Conservation (phyloP, 2,888 invertebrate genomes). For the Lepidonotus clava region DNA sequence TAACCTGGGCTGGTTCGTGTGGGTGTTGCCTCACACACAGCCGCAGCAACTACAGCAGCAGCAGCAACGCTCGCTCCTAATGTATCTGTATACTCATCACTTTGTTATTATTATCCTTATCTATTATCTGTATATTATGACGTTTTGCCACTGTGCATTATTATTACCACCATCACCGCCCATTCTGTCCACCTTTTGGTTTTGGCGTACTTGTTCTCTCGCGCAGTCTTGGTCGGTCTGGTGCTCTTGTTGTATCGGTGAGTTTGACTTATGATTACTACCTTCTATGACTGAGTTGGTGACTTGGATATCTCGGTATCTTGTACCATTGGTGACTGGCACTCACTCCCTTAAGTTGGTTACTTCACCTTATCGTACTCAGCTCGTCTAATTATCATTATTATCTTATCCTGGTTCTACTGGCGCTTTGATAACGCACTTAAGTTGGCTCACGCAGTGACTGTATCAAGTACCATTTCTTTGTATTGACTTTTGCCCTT, state of each 20-base stretch:
- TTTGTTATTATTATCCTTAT: not conserved
- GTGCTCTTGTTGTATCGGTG: slow-evolving; percentile 24
- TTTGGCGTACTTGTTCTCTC: slow-evolving; percentile 16
- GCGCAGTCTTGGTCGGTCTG: slow-evolving; percentile 16
- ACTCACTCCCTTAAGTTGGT: not conserved
- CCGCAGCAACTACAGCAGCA: not conserved
- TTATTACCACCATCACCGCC: too few relatives aligned
- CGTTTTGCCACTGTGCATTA: slow-evolving; percentile 4
- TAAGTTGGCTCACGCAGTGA: not conserved
- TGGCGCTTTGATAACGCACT: not conserved
- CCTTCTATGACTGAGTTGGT: too few relatives aligned
- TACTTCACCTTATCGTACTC: not conserved
- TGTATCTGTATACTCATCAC: too few relatives aligned
- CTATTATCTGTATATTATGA: not conserved
- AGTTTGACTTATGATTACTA: not conserved
- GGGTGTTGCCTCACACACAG: not conserved
- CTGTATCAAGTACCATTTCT: too few relatives aligned
- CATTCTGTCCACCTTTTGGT: not conserved
- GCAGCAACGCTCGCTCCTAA: too few relatives aligned
- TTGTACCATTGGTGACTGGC: slow-evolving; percentile 23
- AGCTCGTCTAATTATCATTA: not conserved
- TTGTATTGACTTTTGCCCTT: too few relatives aligned
- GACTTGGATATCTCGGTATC: not conserved
- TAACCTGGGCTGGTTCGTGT: not conserved
- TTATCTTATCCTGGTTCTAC: not conserved